Evolutionary conservation across 30 jellyfish, hydroid and myxozoan species (phyloP), one percentile per base, ranked within the genome.

Genomic region (Clytia hemisphaerica): DNA sequence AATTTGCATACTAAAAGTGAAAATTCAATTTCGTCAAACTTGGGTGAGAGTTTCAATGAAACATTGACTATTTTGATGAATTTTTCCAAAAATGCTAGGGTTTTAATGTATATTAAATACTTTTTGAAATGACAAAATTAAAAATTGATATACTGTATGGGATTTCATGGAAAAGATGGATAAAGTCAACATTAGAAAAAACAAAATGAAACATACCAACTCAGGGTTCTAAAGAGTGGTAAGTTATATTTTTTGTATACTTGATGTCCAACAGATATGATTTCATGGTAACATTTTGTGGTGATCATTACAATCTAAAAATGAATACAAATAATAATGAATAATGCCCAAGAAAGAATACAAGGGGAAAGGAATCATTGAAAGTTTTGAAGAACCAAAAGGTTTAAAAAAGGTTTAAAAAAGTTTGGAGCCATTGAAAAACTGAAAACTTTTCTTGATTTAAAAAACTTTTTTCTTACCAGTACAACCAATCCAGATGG

Each of bases 271-370:
- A 86, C 93, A n/a, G 92, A 78, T 55, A 86, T 86, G 65, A 86
- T 75, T 74, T 86, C 96, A 72, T 86, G 96, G 42, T 61, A 79
- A 53, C 96, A 86, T 71, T 86, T 86, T 63, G 74, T 94, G 78
- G 78, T 94, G 73, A 86, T 79, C 4, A 87, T 80, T 62, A 86
- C 71, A 25, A 86, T 75, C 96, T 86, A 45, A 14, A 68, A 63
- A 72, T 1, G 37, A 36, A 50, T n/a, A 61, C 5, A 50, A 29
- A 50, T 1, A 1, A 6, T 38, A 7, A 7, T n/a, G n/a, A n/a
- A n/a, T n/a, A n/a, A n/a, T n/a, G n/a, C n/a, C n/a, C n/a, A n/a
- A n/a, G n/a, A n/a, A n/a, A n/a, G n/a, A n/a, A n/a, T n/a, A n/a
- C n/a, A n/a, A n/a, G n/a, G n/a, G n/a, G n/a, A n/a, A n/a, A n/a